A percentile compares a stretch with the other conserved stretches of the same genome.
phyloP scores from a whole-genome alignment of 2,797 vertebrate genomes.

The Pipistrellus pipistrellus region DNA sequence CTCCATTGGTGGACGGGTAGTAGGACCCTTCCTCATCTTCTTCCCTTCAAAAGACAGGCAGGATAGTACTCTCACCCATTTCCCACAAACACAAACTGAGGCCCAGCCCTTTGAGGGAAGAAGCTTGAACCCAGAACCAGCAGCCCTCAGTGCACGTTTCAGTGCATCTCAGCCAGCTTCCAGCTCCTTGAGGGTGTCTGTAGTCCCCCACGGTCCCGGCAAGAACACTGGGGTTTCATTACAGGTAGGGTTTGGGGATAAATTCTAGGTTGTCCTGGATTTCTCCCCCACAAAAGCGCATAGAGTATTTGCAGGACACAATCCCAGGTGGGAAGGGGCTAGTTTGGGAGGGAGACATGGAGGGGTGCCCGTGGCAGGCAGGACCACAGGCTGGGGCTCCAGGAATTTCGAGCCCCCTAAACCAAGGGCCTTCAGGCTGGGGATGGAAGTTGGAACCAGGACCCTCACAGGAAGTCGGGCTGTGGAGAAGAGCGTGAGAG shows the following conservation, averaged over 20 bases:
- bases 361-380: neutral
- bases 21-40: neutral
- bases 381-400: neutral
- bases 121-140: neutral
- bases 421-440: neutral
- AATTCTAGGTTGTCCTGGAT: neutral
- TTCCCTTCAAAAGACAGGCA: neutral
- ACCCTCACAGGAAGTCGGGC: neutral
- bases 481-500: neutral
- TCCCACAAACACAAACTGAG: constrained; percentile 22
- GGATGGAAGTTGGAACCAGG: neutral
- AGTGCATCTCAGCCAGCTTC: neutral
- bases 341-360: neutral
- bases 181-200: neutral
- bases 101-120: neutral
- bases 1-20: no score
- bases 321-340: neutral
- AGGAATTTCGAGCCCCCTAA: neutral
- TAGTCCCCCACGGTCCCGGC: neutral
- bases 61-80: neutral
- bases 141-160: neutral
- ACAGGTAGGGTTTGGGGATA: neutral
- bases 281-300: neutral
- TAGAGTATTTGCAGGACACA: neutral
- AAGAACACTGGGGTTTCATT: neutral